Evolutionary conservation across 2,888 invertebrate genomes (phyloP).

Genomic region (Hedychridium roseum): DNA sequence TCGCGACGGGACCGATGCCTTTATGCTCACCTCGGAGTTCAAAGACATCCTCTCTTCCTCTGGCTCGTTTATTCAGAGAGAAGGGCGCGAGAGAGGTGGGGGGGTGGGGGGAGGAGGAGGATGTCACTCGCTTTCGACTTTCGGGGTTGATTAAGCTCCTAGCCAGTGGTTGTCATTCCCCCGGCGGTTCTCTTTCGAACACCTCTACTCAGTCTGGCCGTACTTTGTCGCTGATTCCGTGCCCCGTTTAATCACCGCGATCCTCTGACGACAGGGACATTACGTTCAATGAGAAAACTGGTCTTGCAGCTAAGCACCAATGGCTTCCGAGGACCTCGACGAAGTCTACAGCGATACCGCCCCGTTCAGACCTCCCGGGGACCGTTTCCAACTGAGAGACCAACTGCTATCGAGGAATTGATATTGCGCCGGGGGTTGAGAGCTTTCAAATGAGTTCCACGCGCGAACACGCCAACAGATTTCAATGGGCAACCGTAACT

Average conservation of each 20-base stretch:
- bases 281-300: too few relatives aligned
- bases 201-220: conserved; percentile 10
- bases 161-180: conserved; percentile 41
- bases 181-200: conserved; percentile 33
- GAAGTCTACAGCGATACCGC: too few relatives aligned
- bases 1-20: conserved; percentile 25
- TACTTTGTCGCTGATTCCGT: background rate
- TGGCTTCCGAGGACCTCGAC: too few relatives aligned
- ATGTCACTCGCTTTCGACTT: conserved; percentile 41
- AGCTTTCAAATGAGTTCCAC: too few relatives aligned
- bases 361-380: too few relatives aligned
- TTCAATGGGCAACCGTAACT: too few relatives aligned
- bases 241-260: conserved; percentile 37
- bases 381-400: too few relatives aligned
- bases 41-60: conserved; percentile 2
- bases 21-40: conserved; percentile 25
- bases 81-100: conserved; percentile 8
- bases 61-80: conserved; percentile 24
- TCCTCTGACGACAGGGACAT: too few relatives aligned
- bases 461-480: too few relatives aligned
- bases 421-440: too few relatives aligned
- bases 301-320: too few relatives aligned
- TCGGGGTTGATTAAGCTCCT: conserved; percentile 53
- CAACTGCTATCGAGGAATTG: too few relatives aligned
- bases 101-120: conserved; percentile 6